Conservation (phyloP, 1,140 invertebrate species). For the Laupala kohalensis region DNA sequence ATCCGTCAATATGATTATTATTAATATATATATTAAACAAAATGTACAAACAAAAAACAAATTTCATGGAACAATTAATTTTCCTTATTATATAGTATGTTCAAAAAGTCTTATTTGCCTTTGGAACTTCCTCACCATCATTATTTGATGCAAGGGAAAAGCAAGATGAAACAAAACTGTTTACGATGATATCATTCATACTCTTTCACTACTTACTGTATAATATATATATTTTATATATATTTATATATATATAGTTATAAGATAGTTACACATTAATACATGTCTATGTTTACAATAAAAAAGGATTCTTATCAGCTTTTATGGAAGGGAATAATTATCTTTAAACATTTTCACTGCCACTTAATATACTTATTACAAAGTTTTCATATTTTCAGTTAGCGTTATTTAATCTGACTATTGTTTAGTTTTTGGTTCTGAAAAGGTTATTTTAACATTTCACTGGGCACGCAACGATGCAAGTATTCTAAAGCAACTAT, state of each 20-base stretch:
- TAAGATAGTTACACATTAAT: background rate
- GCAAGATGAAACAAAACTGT: background rate
- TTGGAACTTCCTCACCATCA: background rate
- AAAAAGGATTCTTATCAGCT: background rate
- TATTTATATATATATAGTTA: background rate
- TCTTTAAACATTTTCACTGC: background rate
- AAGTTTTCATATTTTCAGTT: background rate
- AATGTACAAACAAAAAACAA: background rate
- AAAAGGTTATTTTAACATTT: background rate
- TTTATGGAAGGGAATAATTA: background rate
- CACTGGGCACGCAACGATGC: background rate
- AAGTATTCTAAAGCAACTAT: background rate
- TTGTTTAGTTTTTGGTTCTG: background rate
- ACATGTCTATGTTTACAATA: background rate
- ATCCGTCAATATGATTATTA: background rate
- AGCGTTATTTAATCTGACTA: background rate
- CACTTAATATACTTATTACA: background rate
- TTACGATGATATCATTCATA: background rate
- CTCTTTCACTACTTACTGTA: background rate
- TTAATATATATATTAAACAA: background rate
- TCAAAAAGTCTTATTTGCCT: background rate
- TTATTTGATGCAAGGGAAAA: background rate
- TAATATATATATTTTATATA: background rate
- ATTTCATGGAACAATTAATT: background rate
- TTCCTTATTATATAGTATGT: background rate